These are phyloP conservation scores for Campylomormyrus tamandua DNA, from an alignment of 2,113 vertebrate genomes.

Conservation along the genomic window DNA sequence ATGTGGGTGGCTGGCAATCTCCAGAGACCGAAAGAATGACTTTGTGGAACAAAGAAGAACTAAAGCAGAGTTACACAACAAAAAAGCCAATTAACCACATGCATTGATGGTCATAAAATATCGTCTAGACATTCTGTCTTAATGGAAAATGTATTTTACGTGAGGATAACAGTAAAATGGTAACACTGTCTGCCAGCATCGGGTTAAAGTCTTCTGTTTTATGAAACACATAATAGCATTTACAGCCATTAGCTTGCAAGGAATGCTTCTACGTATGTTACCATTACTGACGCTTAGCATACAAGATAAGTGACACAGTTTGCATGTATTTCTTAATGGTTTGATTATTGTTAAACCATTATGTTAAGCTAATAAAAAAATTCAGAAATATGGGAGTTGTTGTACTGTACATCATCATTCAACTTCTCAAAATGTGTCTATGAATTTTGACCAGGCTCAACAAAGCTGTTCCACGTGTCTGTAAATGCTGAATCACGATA, in stretches of 20 bases:
- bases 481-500: neutral
- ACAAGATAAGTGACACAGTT: neutral
- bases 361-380: neutral
- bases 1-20: slow-evolving; percentile 54
- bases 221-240: slow-evolving; percentile 52
- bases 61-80: slow-evolving; percentile 54
- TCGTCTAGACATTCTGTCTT: slow-evolving; percentile 62
- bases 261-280: neutral
- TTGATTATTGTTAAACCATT: neutral
- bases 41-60: slow-evolving; percentile 56
- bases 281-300: neutral
- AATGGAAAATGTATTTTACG: slow-evolving; percentile 57
- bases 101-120: slow-evolving; percentile 65
- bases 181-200: slow-evolving; percentile 44
- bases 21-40: slow-evolving; percentile 54
- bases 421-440: neutral
- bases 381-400: neutral
- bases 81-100: slow-evolving; percentile 62
- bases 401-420: neutral
- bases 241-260: slow-evolving; percentile 27
- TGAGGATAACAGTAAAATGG: slow-evolving; percentile 42
- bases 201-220: slow-evolving; percentile 52
- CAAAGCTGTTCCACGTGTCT: neutral
- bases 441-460: neutral
- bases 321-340: slow-evolving; percentile 6